Conservation (phyloP, 2,113 vertebrate species). For the Dendrocopos noguchii region DNA sequence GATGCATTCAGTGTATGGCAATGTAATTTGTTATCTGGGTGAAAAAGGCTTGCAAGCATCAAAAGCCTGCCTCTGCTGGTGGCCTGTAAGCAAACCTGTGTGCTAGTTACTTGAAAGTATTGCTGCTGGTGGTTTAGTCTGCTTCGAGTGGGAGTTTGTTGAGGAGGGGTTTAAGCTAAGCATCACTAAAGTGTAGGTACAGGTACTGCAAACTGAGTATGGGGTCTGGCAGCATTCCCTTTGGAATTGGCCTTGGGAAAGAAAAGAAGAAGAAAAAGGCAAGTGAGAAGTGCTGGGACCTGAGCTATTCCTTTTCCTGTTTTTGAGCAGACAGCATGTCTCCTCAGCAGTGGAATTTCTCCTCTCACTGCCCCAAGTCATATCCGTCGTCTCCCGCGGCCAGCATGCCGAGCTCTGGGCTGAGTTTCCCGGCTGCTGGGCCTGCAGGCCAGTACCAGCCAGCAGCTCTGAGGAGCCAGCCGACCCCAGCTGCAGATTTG, state of each 20-base stretch:
- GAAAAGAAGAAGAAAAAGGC: too few species aligned
- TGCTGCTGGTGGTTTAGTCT: background rate
- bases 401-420: conserved; percentile 2
- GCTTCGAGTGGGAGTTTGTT: background rate
- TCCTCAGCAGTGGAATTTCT: conserved; percentile 73
- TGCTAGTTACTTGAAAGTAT: background rate
- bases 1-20: background rate
- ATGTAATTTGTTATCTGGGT: background rate
- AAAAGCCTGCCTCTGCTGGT: background rate
- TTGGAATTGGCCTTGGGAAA: background rate
- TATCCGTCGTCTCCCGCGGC: conserved; percentile 41
- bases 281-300: background rate
- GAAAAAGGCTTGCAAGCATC: background rate
- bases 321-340: conserved; percentile 59
- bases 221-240: background rate
- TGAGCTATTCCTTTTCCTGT: conserved; percentile 16
- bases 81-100: background rate
- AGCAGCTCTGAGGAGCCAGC: conserved; percentile 17
- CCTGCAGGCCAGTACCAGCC: conserved; percentile 50
- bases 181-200: background rate
- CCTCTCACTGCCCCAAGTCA: conserved; percentile 72
- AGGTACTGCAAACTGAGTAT: background rate
- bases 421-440: background rate
- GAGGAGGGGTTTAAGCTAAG: background rate
- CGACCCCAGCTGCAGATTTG: conserved; percentile 44